phyloP scores from a whole-genome alignment of 2,888 invertebrate species.

The Epirrita christyi region DNA sequence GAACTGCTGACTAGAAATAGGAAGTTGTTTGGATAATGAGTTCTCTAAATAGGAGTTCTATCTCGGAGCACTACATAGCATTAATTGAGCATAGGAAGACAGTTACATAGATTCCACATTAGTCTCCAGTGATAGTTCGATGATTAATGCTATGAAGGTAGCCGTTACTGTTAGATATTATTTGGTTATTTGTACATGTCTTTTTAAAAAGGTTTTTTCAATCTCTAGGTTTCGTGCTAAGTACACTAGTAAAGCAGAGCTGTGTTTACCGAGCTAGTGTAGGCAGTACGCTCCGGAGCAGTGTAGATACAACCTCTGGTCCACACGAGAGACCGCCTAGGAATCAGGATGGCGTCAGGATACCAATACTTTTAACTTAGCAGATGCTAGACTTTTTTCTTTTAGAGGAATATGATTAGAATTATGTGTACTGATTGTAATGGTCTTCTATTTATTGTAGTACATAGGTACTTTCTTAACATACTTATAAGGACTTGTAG shows the following conservation, averaged over 20 bases:
- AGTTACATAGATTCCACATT: constrained; percentile 34
- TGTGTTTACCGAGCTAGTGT: constrained; percentile 82
- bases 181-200: constrained; percentile 59
- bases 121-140: constrained; percentile 55
- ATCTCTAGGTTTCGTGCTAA: constrained; percentile 85
- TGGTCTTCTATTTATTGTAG: constrained; percentile 83
- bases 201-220: constrained; percentile 79
- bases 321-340: constrained; percentile 80
- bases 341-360: constrained; percentile 76
- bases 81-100: constrained; percentile 64
- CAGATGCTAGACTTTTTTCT: constrained; percentile 67
- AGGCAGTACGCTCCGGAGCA: constrained; percentile 85
- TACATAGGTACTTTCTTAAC: constrained; percentile 80
- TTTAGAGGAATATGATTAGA: constrained; percentile 72
- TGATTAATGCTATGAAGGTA: constrained; percentile 81
- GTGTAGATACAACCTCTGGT: constrained; percentile 80
- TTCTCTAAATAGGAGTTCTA: constrained; percentile 45
- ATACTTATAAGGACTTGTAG: constrained; percentile 73
- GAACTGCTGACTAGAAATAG: constrained; percentile 45
- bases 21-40: constrained; percentile 48
- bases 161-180: constrained; percentile 61
- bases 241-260: constrained; percentile 85
- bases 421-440: constrained; percentile 78
- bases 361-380: constrained; percentile 70
- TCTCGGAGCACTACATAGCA: constrained; percentile 74